A percentile compares a stretch with the other conserved stretches of the same genome.
These are phyloP conservation scores for Encarsia formosa DNA, from an alignment of 2,888 invertebrate genomes.

Conservation along the genomic window DNA sequence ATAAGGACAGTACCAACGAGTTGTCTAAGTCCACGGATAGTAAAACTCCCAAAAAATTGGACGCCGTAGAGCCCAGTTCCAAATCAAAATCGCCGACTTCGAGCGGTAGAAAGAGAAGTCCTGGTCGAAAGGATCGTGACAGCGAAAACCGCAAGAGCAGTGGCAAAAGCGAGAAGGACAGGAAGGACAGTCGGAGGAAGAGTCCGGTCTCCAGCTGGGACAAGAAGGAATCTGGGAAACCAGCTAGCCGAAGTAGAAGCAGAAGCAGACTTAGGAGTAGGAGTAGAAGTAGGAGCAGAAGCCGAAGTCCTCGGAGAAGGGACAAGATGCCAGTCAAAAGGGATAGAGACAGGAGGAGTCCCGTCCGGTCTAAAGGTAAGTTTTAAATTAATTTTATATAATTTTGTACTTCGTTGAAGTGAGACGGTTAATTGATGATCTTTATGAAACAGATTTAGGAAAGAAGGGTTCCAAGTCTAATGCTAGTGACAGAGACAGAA, in stretches of 20 bases:
- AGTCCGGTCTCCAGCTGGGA: constrained; percentile 20
- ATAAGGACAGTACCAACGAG: constrained; percentile 27
- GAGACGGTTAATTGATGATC: too few relatives aligned
- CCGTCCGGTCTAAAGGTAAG: constrained; percentile 16
- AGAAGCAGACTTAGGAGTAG: constrained; percentile 44
- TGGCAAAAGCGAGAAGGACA: constrained; percentile 30
- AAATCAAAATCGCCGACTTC: constrained; percentile 15
- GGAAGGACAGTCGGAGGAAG: constrained; percentile 29
- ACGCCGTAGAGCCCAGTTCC: neutral
- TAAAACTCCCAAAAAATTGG: constrained; percentile 1
- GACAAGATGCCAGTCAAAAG: constrained; percentile 36
- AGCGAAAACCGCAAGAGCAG: constrained; percentile 35
- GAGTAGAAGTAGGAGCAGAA: constrained; percentile 44
- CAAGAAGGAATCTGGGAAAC: constrained; percentile 18
- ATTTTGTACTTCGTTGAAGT: too few relatives aligned
- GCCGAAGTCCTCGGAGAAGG: constrained; percentile 41
- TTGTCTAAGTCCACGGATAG: constrained; percentile 6
- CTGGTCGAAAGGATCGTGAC: constrained; percentile 34
- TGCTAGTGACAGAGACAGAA: constrained; percentile 34
- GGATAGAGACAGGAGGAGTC: constrained; percentile 43
- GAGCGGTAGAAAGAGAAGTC: constrained; percentile 36
- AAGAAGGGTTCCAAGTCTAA: constrained; percentile 17
- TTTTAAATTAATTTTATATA: neutral
- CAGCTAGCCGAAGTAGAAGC: constrained; percentile 41
- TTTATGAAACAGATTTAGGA: constrained; percentile 2